These are phyloP conservation scores for Cuniculus paca DNA, from an alignment of 2,797 vertebrate species.

Conservation along the genomic window DNA sequence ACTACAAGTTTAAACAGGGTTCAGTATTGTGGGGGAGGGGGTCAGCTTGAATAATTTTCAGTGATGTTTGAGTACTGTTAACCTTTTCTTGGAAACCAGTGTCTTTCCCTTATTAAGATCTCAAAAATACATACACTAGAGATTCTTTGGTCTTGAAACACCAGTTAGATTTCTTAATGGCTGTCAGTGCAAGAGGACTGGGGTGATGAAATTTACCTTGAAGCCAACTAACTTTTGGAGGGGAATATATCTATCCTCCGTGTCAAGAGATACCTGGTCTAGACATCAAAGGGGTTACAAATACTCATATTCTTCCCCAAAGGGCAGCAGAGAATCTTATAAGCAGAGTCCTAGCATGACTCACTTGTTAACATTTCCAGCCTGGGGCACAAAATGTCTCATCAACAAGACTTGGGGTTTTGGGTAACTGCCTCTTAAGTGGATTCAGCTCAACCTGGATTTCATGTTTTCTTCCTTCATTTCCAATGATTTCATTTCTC, in stretches of 20 bases:
- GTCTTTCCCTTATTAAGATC: conserved; percentile 53
- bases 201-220: conserved; percentile 54
- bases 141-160: conserved; percentile 53
- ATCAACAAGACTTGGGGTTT: conserved; percentile 71
- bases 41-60: not conserved
- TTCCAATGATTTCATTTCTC: conserved; percentile 83
- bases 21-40: not conserved
- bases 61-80: conserved; percentile 26
- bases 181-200: not conserved
- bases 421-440: conserved; percentile 83
- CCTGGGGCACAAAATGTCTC: conserved; percentile 80
- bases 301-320: conserved; percentile 65
- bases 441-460: conserved; percentile 80
- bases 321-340: conserved; percentile 75
- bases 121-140: not conserved
- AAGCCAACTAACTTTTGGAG: conserved; percentile 66
- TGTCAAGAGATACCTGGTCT: conserved; percentile 65
- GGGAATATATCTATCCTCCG: conserved; percentile 25
- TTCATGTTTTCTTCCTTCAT: conserved; percentile 80
- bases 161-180: conserved; percentile 49
- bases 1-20: not conserved
- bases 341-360: conserved; percentile 68
- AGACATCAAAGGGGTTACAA: conserved; percentile 31
- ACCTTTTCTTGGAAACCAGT: conserved; percentile 49
- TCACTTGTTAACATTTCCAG: conserved; percentile 82